These are phyloP conservation scores for Mustela nigripes DNA, from an alignment of 2,113 vertebrate genomes.

Conservation along the genomic window DNA sequence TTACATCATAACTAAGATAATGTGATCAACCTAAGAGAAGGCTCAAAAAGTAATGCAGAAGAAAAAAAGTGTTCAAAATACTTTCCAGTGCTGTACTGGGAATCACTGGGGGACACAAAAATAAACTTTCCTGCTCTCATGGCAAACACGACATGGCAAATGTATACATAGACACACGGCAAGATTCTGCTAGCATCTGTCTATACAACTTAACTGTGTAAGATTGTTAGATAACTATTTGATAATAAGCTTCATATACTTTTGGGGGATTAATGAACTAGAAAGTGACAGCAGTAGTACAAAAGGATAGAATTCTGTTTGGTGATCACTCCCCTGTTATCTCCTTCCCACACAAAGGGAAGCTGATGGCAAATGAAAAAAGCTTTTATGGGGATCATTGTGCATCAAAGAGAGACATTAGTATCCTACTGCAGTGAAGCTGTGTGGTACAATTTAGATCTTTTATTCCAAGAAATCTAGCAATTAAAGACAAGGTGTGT, in stretches of 20 bases:
- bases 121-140: not conserved
- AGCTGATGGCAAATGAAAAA: not conserved
- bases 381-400: not conserved
- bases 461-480: constrained; percentile 19
- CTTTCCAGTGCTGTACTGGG: not conserved
- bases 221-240: not conserved
- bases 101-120: not conserved
- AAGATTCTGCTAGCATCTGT: not conserved
- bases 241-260: not conserved
- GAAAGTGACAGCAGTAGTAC: not conserved
- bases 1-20: constrained; percentile 12
- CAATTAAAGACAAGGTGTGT: not conserved
- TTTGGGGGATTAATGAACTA: not conserved
- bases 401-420: not conserved
- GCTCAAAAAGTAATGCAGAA: not conserved
- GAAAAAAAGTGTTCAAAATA: constrained; percentile 9
- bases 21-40: constrained; percentile 17
- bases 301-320: not conserved
- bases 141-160: not conserved
- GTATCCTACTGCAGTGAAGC: not conserved
- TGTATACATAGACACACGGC: not conserved
- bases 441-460: not conserved
- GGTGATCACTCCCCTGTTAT: not conserved
- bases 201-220: not conserved
- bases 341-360: constrained; percentile 11